Percentiles rank a stretch among this genome's conserved stretches.
phyloP scores from a whole-genome alignment of 2,797 vertebrate genomes.

The Coracias cyanogaster region DNA sequence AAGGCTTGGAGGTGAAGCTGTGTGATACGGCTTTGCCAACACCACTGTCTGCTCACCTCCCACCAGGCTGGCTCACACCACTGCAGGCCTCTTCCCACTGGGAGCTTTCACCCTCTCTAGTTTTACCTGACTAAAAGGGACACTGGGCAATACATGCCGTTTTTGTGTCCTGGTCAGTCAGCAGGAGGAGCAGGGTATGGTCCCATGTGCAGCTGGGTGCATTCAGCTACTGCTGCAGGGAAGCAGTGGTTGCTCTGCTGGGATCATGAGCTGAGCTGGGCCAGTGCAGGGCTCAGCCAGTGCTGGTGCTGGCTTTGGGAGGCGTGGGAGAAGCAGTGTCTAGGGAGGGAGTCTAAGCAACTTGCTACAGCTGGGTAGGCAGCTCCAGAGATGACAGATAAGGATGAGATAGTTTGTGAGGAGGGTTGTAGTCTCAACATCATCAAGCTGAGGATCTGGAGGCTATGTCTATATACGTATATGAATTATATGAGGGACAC shows the following conservation, averaged over 20 bases:
- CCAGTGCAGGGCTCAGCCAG: background rate
- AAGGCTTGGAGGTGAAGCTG: background rate
- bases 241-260: background rate
- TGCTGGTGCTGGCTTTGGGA: background rate
- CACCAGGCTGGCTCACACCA: too few relatives aligned
- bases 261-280: background rate
- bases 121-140: background rate
- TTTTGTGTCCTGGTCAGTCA: too few relatives aligned
- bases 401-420: background rate
- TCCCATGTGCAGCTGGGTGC: accelerated
- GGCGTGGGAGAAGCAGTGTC: background rate
- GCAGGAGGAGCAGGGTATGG: background rate
- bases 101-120: background rate
- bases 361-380: background rate
- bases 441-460: background rate
- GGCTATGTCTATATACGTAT: background rate
- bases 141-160: accelerated
- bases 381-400: background rate
- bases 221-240: background rate
- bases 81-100: background rate
- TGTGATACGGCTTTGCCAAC: background rate
- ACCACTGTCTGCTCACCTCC: background rate
- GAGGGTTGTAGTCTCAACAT: background rate
- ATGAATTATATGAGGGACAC: background rate
- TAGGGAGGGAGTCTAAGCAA: background rate